phyloP scores from a whole-genome alignment of 2,113 vertebrate genomes.

The Ochotona princeps region DNA sequence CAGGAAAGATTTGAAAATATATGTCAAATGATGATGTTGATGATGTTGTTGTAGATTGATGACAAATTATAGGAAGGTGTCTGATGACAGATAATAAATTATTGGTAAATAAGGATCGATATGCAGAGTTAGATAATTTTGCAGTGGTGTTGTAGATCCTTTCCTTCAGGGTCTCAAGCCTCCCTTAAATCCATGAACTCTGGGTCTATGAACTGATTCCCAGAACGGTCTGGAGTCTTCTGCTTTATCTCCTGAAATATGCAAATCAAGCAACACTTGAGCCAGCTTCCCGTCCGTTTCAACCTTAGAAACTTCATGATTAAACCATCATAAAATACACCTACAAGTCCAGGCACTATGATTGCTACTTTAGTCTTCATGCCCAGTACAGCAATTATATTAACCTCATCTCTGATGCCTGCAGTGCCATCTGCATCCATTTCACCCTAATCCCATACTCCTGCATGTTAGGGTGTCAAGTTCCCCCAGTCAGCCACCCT shows the following conservation, averaged over 20 bases:
- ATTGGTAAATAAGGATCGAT: no score
- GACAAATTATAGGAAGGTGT: background rate
- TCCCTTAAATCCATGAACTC: background rate
- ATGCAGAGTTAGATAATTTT: background rate
- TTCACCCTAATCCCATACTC: background rate
- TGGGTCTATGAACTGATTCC: background rate
- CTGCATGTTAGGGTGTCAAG: background rate
- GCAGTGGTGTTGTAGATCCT: background rate
- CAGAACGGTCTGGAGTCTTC: background rate
- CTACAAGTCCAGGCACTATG: background rate
- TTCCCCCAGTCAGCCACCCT: background rate
- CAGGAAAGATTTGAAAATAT: background rate
- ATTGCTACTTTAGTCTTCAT: background rate
- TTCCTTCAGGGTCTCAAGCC: background rate
- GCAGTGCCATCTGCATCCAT: background rate
- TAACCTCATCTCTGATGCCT: background rate
- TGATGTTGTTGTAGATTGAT: background rate
- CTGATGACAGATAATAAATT: background rate
- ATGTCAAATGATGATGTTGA: no score
- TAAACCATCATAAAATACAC: background rate
- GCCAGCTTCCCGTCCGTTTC: background rate
- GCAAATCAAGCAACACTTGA: background rate
- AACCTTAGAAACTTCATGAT: background rate
- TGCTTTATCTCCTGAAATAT: background rate
- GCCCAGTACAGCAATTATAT: background rate